Conservation (phyloP, 2,113 vertebrate genomes). For the Cercocebus atys region DNA sequence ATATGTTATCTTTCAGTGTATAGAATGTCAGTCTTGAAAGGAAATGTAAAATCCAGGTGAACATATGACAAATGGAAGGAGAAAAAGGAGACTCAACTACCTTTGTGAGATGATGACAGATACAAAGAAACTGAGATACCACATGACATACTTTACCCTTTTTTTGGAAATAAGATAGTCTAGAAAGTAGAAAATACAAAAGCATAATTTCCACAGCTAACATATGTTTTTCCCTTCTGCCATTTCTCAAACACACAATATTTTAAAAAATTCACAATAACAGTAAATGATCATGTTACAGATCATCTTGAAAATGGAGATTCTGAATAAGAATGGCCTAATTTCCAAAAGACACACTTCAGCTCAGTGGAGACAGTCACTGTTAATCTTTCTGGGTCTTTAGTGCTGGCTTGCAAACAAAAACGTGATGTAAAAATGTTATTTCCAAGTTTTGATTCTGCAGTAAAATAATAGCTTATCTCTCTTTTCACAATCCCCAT, state of each 20-base stretch:
- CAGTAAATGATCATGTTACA: neutral
- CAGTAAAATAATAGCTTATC: neutral
- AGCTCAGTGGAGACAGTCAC: neutral
- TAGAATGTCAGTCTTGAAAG: constrained; percentile 50
- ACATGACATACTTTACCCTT: neutral
- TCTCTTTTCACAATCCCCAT: neutral
- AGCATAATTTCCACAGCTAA: constrained; percentile 45
- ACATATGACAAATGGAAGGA: constrained; percentile 57
- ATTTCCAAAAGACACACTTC: neutral
- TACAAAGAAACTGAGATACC: constrained; percentile 12
- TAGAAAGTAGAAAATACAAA: constrained; percentile 24
- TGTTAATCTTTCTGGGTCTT: neutral
- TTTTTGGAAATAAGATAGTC: constrained; percentile 55
- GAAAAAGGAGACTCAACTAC: constrained; percentile 13
- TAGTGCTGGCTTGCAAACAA: neutral
- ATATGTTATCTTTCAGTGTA: neutral
- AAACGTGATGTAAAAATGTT: neutral
- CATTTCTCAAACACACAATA: constrained; percentile 30
- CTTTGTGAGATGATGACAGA: constrained; percentile 35
- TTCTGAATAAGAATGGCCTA: neutral
- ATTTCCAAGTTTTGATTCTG: neutral
- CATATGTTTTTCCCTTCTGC: constrained; percentile 51
- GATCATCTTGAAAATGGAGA: constrained; percentile 5
- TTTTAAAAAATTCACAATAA: neutral
- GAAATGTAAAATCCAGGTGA: constrained; percentile 57